phyloP scores from a whole-genome alignment of 2,888 invertebrate genomes.

The Auanema freiburgensis region DNA sequence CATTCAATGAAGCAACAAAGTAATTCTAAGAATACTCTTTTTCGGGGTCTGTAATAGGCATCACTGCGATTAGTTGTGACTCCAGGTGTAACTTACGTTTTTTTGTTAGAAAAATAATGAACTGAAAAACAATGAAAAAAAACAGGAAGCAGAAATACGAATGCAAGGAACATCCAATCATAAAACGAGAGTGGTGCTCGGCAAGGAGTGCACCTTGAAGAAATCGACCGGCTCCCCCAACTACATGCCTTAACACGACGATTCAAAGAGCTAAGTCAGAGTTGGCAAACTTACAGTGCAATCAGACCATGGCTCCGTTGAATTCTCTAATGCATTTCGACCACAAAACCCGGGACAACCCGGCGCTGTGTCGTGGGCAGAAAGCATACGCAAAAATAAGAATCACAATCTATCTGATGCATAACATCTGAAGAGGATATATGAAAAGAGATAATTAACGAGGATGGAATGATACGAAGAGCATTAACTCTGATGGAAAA shows the following conservation, averaged over 20 bases:
- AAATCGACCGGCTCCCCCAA: conserved; percentile 43
- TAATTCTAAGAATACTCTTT: conserved; percentile 29
- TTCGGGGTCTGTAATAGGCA: conserved; percentile 31
- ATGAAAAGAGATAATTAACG: too few species aligned
- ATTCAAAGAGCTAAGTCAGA: not conserved
- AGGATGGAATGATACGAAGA: too few species aligned
- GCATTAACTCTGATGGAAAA: too few species aligned
- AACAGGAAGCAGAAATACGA: conserved; percentile 85
- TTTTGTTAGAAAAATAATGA: conserved; percentile 12
- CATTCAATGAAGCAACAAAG: conserved; percentile 80
- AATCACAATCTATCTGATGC: too few species aligned
- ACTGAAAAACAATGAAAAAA: conserved; percentile 73
- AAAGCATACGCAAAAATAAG: too few species aligned
- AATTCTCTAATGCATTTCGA: conserved; percentile 20
- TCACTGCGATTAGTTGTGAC: too few species aligned
- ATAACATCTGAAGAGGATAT: too few species aligned
- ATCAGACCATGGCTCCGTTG: conserved; percentile 13
- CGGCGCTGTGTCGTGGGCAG: conserved; percentile 4
- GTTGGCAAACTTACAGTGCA: conserved; percentile 10
- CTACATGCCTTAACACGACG: conserved; percentile 41
- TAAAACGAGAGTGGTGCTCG: conserved; percentile 40
- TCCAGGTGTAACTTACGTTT: conserved; percentile 16
- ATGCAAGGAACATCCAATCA: conserved; percentile 73
- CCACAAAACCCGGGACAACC: conserved; percentile 45
- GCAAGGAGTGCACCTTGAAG: conserved; percentile 43